These are phyloP conservation scores for Drosophila virilis DNA, from an alignment of 1,140 invertebrate species.

Conservation along the genomic window DNA sequence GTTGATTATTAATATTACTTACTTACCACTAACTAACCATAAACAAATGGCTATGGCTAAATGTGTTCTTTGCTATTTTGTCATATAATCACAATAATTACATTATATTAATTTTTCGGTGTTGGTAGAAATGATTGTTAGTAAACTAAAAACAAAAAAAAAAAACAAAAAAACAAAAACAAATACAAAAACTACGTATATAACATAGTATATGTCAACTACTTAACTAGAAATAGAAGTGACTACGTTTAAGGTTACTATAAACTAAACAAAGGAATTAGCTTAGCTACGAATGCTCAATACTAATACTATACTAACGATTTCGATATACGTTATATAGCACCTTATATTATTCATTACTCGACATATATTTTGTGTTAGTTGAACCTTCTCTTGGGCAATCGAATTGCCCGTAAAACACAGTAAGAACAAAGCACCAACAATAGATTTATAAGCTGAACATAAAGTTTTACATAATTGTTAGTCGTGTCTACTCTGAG, in stretches of 20 bases:
- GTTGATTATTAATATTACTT: slow-evolving; percentile 40
- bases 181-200: slow-evolving; percentile 41
- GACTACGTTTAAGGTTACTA: slow-evolving; percentile 39
- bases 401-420: slow-evolving; percentile 74
- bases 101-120: slow-evolving; percentile 74
- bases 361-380: slow-evolving; percentile 48
- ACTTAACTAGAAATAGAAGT: slow-evolving; percentile 30
- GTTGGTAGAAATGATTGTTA: slow-evolving; percentile 77
- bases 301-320: slow-evolving; percentile 20
- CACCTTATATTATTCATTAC: slow-evolving; percentile 23
- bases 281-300: slow-evolving; percentile 54
- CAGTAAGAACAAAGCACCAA: slow-evolving; percentile 84
- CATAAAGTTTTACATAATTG: slow-evolving; percentile 54
- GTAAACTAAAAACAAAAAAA: slow-evolving; percentile 27
- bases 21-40: slow-evolving; percentile 50
- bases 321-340: slow-evolving; percentile 18
- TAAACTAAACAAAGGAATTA: slow-evolving; percentile 34
- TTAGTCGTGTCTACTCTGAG: slow-evolving; percentile 49
- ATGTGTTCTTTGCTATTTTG: slow-evolving; percentile 81
- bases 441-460: slow-evolving; percentile 76
- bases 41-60: slow-evolving; percentile 69
- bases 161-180: slow-evolving; percentile 11
- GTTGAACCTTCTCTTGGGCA: slow-evolving; percentile 58
- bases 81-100: slow-evolving; percentile 73
- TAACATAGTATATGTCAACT: slow-evolving; percentile 37